Conservation (phyloP, 2,797 vertebrate species). For the Tadarida brasiliensis region DNA sequence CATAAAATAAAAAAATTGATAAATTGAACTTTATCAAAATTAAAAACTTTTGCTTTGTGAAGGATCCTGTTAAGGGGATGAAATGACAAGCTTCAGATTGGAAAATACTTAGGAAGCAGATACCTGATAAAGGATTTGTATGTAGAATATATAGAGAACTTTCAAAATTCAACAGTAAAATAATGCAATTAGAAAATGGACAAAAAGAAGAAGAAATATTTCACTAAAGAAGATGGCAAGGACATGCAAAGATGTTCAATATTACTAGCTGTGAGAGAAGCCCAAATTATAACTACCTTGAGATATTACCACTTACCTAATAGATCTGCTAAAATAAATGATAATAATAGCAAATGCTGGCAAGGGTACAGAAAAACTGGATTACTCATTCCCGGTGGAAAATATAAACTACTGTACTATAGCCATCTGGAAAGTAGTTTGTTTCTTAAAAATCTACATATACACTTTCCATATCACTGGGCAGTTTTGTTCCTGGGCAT, state of each 20-base stretch:
- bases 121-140: neutral
- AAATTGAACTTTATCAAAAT: constrained; percentile 6
- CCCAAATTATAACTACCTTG: neutral
- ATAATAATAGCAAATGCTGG: neutral
- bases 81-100: neutral
- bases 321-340: neutral
- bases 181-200: neutral
- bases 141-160: neutral
- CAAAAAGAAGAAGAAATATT: neutral
- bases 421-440: constrained; percentile 22
- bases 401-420: neutral
- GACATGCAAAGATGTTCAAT: neutral
- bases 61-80: neutral
- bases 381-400: neutral
- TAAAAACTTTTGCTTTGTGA: constrained; percentile 50
- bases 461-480: neutral
- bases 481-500: neutral
- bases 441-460: neutral
- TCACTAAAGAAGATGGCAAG: constrained; percentile 1
- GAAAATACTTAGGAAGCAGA: neutral
- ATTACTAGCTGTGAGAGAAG: neutral
- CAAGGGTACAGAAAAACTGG: neutral
- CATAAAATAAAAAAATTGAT: neutral
- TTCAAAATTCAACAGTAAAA: neutral
- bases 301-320: neutral